Evolutionary conservation across 2,797 vertebrate genomes (phyloP), one percentile per base, ranked within the genome.

Genomic region (Tauraco hartlaubi): DNA sequence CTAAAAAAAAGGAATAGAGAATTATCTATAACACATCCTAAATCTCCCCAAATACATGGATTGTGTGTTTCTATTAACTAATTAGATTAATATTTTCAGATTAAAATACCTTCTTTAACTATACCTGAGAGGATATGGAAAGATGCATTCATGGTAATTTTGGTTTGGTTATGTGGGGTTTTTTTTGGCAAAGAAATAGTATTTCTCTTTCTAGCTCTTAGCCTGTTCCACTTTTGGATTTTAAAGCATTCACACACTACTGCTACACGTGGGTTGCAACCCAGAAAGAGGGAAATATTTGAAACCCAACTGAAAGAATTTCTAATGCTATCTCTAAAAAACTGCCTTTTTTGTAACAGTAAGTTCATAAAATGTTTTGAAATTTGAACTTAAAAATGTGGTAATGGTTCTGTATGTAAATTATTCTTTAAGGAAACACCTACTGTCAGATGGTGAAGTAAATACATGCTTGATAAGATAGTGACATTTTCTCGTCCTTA

Each of bases 401-500:
- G 26, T 44, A 79, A 76, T 67, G 22, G 17, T 67, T 79, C 49
- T 54, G 17, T 11, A 80, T 10, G 29, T 68, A 84, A 62, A 63
- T 75, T 59, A 76, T 46, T 83, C 31, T 66, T 90, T 69, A 72
- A 86, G 33, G 31, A 73, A 92, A 92, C 59, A 81, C 20, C 41
- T 75, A 51, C 72, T 84, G 29, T 76, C 62, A 81, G 44, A 66
- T 48, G 74, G 20, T 69, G 66, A 94, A 88, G 51, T 62, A 90
- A 94, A 94, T 25, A 75, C 35, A 86, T 67, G 59, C 87, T 88
- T 86, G 91, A 64, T 82, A 93, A 85, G 39, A 59, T 9, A 93
- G 59, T 35, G 63, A 88, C 48, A 82, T 84, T 85, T 95, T 83
- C 44, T 88, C 48, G 35, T 92, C 66, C 58, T 87, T 76, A 71